Base-by-base conservation (phyloP, 2,797 vertebrate genomes). In the Paratrypauchen microcephalus region DNA sequence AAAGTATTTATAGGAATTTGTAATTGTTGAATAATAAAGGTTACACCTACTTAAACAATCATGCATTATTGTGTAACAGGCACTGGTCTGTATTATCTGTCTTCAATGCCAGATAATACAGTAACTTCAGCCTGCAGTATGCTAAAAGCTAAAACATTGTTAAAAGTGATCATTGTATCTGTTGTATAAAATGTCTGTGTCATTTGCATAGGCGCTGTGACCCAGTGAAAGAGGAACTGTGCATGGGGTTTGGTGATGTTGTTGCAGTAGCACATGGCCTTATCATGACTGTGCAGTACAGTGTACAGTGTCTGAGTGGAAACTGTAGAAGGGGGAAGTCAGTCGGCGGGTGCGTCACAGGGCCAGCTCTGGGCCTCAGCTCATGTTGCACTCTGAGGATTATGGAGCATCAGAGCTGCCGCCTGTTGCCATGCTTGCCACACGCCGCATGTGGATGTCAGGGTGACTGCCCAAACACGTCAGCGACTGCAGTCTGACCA, bases 221-320 rank as follows among this genome's bases (percentile, higher is more conserved):
- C 41, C 13, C 7, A 16, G 54, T 50, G 50, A 8, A 52, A 41
- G 65, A 76, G 69, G 66, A 72, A 41, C 39, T 66, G 45, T 30
- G 60, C 28, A 15, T 72, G 74, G 54, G 16, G 54, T 63, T 36
- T 3, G 60, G 55, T 70, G 47, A 5, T 30, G 16, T 65, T 2
- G n/a, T 59, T 63, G 56, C 77, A 58, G 56, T 72, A 74, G 52
- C 78, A 75, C 57, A 21, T 75, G 76, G 62, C 70, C 0, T 41
- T 52, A 68, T 69, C 78, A 73, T 86, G 80, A 78, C 87, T 86
- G 41, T 15, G 30, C 24, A 75, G 86, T 75, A 72, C 77, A 85
- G 79, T 26, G 24, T 84, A 80, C 76, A 77, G 76, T 85, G 84
- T 69, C 79, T 84, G 63, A 56, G 80, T 85, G 88, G 87, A 88